phyloP scores from a whole-genome alignment of 2,888 invertebrate genomes.

The Eremobia ochroleuca region DNA sequence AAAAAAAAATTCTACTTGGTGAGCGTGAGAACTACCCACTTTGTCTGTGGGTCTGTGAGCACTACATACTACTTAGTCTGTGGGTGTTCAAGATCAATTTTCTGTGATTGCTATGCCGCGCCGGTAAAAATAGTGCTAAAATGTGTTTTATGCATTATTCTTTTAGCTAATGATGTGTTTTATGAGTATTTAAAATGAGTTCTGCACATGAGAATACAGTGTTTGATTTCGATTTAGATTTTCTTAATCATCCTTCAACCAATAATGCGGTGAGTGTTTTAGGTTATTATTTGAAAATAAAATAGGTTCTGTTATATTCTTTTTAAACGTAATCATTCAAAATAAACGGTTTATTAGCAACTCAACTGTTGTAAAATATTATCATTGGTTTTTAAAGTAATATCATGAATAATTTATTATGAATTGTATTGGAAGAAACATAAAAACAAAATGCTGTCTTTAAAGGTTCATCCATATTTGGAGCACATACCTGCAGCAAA shows the following conservation, averaged over 20 bases:
- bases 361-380: background rate
- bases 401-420: background rate
- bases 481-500: background rate
- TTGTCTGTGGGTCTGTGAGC: too few species aligned
- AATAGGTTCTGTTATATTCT: background rate
- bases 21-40: too few species aligned
- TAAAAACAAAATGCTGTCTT: background rate
- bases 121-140: slow-evolving; percentile 55
- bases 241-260: slow-evolving; percentile 72
- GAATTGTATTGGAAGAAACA: background rate
- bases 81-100: background rate
- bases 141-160: slow-evolving; percentile 31
- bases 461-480: background rate
- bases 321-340: background rate
- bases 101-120: slow-evolving; percentile 32
- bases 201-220: slow-evolving; percentile 64
- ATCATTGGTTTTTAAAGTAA: background rate
- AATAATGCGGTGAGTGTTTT: slow-evolving; percentile 76
- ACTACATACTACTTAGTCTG: too few species aligned
- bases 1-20: too few species aligned
- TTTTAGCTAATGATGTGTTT: slow-evolving; percentile 10
- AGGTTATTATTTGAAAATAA: slow-evolving; percentile 54
- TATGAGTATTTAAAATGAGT: slow-evolving; percentile 53
- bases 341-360: background rate
- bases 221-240: slow-evolving; percentile 80